phyloP scores from a whole-genome alignment of 2,888 invertebrate species.

The Sialis lutaria region DNA sequence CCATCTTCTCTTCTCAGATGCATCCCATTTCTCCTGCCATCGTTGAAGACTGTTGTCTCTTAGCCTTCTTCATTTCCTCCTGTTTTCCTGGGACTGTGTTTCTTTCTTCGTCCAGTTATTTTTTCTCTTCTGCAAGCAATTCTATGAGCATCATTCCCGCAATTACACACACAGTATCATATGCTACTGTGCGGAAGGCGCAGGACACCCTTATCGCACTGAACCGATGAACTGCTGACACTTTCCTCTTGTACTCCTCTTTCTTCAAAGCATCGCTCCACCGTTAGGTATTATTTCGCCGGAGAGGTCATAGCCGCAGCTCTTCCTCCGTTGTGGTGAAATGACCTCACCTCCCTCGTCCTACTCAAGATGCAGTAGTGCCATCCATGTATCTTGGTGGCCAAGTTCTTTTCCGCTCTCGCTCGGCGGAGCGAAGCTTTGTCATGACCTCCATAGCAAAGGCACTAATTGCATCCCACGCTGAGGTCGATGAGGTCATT shows the following conservation, averaged over 20 bases:
- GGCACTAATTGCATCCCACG: too few relatives aligned
- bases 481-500: too few relatives aligned
- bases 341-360: too few relatives aligned
- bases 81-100: not conserved
- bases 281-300: too few relatives aligned
- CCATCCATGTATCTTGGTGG: too few relatives aligned
- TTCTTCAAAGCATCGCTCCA: not conserved
- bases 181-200: constrained; percentile 7
- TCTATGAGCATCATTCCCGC: constrained; percentile 2
- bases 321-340: too few relatives aligned
- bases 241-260: constrained; percentile 3
- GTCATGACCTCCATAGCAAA: too few relatives aligned
- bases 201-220: constrained; percentile 5
- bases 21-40: constrained; percentile 7
- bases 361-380: too few relatives aligned
- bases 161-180: constrained; percentile 2
- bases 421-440: too few relatives aligned
- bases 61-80: not conserved
- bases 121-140: constrained; percentile 4
- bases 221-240: constrained; percentile 5
- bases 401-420: too few relatives aligned
- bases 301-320: too few relatives aligned
- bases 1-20: constrained; percentile 9
- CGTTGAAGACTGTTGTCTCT: not conserved
- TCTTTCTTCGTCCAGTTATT: not conserved